Evolutionary conservation across 2,888 invertebrate genomes (phyloP).

Genomic region (Stegophylla sp.): DNA sequence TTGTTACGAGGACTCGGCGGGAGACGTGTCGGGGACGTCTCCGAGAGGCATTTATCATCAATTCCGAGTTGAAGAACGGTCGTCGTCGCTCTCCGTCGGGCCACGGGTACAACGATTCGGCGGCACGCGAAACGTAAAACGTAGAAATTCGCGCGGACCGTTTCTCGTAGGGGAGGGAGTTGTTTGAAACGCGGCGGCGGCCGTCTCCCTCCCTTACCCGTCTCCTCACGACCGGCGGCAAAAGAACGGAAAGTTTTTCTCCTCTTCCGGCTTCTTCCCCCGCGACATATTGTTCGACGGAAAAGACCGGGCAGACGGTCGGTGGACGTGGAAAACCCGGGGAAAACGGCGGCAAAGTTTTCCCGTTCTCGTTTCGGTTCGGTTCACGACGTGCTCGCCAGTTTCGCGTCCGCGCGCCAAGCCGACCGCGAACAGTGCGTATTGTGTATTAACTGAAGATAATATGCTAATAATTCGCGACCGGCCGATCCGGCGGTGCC

Average conservation of each 20-base stretch:
- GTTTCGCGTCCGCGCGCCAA: background rate
- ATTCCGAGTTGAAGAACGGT: slow-evolving; percentile 25
- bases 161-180: background rate
- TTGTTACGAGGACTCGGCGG: slow-evolving; percentile 49
- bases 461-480: no score
- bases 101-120: slow-evolving; percentile 21
- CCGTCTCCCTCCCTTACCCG: no score
- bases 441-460: no score
- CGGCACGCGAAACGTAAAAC: slow-evolving; percentile 11
- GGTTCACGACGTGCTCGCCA: background rate
- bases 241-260: slow-evolving; percentile 38
- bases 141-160: background rate
- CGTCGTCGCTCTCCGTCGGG: background rate
- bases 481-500: no score
- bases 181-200: no score
- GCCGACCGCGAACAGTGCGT: slow-evolving; percentile 24
- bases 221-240: no score
- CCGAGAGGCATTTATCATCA: slow-evolving; percentile 52
- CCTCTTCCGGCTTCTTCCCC: slow-evolving; percentile 1
- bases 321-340: no score
- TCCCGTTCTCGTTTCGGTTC: slow-evolving; percentile 1
- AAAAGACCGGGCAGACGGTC: no score
- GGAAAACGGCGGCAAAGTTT: slow-evolving; percentile 38
- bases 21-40: slow-evolving; percentile 47
- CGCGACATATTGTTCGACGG: no score